Evolutionary conservation across 2,113 vertebrate species (phyloP).

Genomic region (Cyphomyrus plagiostoma): DNA sequence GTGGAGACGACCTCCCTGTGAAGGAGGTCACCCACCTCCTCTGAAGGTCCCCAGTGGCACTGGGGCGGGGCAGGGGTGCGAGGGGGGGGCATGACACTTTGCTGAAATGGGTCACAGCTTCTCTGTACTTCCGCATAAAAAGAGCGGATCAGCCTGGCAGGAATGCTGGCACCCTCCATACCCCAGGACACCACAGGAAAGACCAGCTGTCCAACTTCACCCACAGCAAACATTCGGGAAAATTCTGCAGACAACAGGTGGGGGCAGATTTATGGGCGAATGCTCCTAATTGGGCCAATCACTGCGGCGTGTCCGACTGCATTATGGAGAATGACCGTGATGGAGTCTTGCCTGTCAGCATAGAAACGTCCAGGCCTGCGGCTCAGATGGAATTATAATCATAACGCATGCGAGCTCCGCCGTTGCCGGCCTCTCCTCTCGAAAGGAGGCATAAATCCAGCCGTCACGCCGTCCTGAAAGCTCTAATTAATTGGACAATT

Average conservation of each 20-base stretch:
- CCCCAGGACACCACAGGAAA: background rate
- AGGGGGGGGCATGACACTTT: background rate
- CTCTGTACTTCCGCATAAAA: background rate
- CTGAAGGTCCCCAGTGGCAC: background rate
- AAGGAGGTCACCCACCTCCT: background rate
- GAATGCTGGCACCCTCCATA: background rate
- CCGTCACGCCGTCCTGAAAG: slow-evolving; percentile 58
- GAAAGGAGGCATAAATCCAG: slow-evolving; percentile 50
- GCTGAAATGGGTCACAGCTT: background rate
- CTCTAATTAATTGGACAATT: slow-evolving; percentile 67
- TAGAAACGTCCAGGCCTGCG: slow-evolving; percentile 14
- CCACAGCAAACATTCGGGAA: background rate
- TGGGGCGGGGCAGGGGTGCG: background rate
- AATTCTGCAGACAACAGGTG: background rate
- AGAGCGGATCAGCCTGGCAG: background rate
- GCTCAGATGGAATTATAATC: slow-evolving; percentile 40
- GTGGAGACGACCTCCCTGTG: background rate
- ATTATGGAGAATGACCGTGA: background rate
- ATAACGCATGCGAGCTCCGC: slow-evolving; percentile 46
- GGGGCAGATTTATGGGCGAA: slow-evolving; percentile 9
- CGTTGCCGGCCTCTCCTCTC: slow-evolving; percentile 44
- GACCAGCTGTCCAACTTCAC: background rate
- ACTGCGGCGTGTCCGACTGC: slow-evolving; percentile 12
- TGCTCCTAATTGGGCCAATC: slow-evolving; percentile 24
- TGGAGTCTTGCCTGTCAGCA: background rate